Base-by-base conservation (phyloP, 2,888 invertebrate species). In the Pyrocoelia pectoralis region DNA sequence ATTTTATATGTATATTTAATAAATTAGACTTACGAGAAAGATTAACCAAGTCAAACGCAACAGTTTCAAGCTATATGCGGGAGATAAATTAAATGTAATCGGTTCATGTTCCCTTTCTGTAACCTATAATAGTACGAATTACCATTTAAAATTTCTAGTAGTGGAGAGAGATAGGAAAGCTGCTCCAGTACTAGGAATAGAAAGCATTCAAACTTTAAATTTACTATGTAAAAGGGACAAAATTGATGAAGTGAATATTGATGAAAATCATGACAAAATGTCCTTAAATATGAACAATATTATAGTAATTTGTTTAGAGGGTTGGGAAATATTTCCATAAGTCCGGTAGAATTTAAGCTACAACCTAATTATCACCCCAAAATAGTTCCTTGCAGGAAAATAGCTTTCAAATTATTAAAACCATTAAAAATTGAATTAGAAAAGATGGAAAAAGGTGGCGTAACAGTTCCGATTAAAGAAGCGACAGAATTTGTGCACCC, bases 291-390 rank as follows among this genome's bases (percentile, higher is more conserved):
- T 38, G 38, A 9, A 38, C n/a, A 38, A n/a, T n/a, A 38, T 38
- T n/a, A 38, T 38, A 38, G 38, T n/a, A 38, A 38, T 38, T 38
- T 38, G 38, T 38, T n/a, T 38, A 38, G 38, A 38, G 38, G 38
- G 12, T 38, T 38, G n/a, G 38, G 38, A 5, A 9, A 38, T 38
- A 38, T 5, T 38, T 3, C 3, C 3, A 9, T 12, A 2, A 38
- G 10, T 38, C 38, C 38, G 5, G n/a, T 9, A 38, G 10, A 38
- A 38, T 38, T 38, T 38, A 38, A 38, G 38, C n/a, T 38, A 38
- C 5, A 38, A 38, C 38, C 12, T 9, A 38, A 38, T 38, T 38
- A 38, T n/a, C 38, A 38, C 5, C 38, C 38, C 10, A 38, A 38
- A 38, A 38, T 38, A 38, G 12, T 38, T 38, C 38, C 12, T n/a